Conservation (phyloP, 2,797 vertebrate species). For the Gymnocypris eckloni region DNA sequence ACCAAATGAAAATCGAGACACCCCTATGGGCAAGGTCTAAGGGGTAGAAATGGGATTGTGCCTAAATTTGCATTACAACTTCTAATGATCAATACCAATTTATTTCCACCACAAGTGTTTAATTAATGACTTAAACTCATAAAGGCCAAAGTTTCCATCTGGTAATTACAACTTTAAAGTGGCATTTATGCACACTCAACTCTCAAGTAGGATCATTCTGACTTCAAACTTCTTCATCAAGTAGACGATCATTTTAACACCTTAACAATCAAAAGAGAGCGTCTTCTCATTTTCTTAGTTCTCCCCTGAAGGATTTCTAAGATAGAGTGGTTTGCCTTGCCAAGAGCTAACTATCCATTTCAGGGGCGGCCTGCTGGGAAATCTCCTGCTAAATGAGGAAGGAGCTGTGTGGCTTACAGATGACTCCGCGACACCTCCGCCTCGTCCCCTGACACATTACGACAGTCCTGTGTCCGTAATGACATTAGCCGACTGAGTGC, state of each 20-base stretch:
- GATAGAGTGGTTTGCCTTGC: constrained; percentile 37
- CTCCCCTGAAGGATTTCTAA: constrained; percentile 19
- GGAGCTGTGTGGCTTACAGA: constrained; percentile 30
- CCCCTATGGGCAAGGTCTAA: too few species aligned
- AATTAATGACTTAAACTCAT: constrained; percentile 2
- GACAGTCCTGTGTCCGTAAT: constrained; percentile 25
- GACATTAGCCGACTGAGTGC: constrained; percentile 44
- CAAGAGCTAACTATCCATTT: constrained; percentile 39
- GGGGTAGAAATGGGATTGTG: too few species aligned
- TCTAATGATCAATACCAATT: background rate
- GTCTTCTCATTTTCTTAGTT: background rate
- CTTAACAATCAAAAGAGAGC: background rate
- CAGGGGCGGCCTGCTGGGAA: constrained; percentile 39
- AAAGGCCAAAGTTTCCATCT: background rate
- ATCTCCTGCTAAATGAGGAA: constrained; percentile 45
- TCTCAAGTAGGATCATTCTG: background rate
- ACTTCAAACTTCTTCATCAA: constrained; percentile 22
- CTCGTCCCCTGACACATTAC: constrained; percentile 37
- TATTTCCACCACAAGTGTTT: background rate
- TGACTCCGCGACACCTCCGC: constrained; percentile 25
- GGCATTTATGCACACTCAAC: background rate
- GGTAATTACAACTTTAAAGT: background rate
- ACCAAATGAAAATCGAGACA: too few species aligned
- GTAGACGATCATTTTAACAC: background rate
- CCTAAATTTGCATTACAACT: background rate